Base-by-base conservation (phyloP, 2,797 vertebrate genomes). In the Galagoides demidoff region DNA sequence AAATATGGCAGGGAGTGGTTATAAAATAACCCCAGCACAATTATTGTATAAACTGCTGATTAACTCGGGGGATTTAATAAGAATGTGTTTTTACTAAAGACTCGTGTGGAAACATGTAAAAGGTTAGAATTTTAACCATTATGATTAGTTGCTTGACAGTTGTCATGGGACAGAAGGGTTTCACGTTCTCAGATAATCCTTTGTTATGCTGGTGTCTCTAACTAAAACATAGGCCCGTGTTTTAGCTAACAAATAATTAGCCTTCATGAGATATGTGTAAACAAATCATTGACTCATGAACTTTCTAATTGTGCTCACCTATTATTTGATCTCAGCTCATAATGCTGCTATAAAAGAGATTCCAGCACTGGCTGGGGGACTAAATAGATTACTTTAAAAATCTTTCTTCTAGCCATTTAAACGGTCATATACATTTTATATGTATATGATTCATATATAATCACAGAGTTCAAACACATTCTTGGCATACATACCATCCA, bases 261-360 rank as follows among this genome's bases (percentile, higher is more conserved):
- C 29, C 73, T 92, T 97, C 59, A 22, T 83, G 85, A 93, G 57
- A 96, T n/a, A 79, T 43, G 10, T 78, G 90, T 90, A 96, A 92
- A 93, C 88, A 96, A 95, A 95, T 90, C 76, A 88, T 68, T 96
- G 95, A 96, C 90, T 90, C 68, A 22, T 84, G 85, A 96, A 90
- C 93, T 93, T 92, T 94, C 92, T 96, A 91, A 97, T 93, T 95
- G 78, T 92, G 89, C 95, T 95, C 45, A 95, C 81, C 87, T 96
- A 89, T 96, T 96, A 85, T 95, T 96, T 95, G 74, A 95, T 96
- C 85, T 95, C 73, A 93, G 23, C 43, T 88, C 77, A 88, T 92
- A 68, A 74, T 66, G 7, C 25, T 85, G 22, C 73, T 25, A 52
- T 43, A 34, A 74, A 82, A 78, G 63, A 85, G 14, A 90, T 52